Conservation (phyloP, 2,888 invertebrate species). For the Nemotelus pantherinus region DNA sequence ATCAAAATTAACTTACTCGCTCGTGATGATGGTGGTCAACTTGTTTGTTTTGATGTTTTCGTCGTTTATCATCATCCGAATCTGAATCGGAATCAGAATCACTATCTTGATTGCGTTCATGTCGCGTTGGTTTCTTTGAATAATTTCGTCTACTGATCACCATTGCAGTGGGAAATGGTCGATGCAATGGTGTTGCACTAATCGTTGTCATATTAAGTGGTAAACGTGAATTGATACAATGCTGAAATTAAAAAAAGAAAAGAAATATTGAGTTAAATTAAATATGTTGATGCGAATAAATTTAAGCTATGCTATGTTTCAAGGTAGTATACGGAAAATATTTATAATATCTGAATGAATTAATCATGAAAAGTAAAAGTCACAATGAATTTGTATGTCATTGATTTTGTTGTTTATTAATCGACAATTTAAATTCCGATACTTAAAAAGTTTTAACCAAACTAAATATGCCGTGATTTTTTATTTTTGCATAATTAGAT, state of each 20-base stretch:
- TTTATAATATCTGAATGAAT: too few species aligned
- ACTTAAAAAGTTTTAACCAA: too few species aligned
- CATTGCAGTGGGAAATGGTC: conserved; percentile 32
- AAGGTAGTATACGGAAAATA: too few species aligned
- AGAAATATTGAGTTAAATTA: not conserved
- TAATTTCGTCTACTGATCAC: conserved; percentile 53
- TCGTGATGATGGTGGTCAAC: conserved; percentile 52
- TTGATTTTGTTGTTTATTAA: too few species aligned
- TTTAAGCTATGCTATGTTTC: too few species aligned
- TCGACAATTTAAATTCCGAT: too few species aligned
- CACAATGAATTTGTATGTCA: too few species aligned
- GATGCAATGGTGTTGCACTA: conserved; percentile 21
- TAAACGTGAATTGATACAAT: conserved; percentile 6
- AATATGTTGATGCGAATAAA: not conserved
- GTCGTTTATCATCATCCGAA: conserved; percentile 66
- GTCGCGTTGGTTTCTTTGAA: conserved; percentile 59
- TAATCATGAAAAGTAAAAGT: too few species aligned
- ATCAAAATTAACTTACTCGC: conserved; percentile 44
- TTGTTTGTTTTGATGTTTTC: conserved; percentile 52
- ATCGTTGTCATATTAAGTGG: conserved; percentile 28
- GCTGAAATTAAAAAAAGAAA: conserved; percentile 13
- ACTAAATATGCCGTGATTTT: too few species aligned
- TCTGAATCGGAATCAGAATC: conserved; percentile 67
- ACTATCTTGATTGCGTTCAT: conserved; percentile 59
- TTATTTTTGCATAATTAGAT: too few species aligned